Percentiles rank a stretch among this genome's conserved stretches.
phyloP scores from a whole-genome alignment of 2,888 invertebrate species.

The Melanargia galathea region DNA sequence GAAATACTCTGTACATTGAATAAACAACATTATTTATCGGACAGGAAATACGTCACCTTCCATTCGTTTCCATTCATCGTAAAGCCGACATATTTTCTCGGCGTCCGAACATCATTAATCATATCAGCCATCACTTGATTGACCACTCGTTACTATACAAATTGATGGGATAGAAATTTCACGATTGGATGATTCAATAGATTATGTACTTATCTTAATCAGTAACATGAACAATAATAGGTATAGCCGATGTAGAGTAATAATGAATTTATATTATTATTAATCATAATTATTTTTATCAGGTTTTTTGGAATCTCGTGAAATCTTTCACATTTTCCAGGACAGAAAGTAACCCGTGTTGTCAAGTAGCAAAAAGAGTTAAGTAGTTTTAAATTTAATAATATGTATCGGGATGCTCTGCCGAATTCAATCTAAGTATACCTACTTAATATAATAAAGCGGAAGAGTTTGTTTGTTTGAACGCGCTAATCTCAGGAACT shows the following conservation, averaged over 20 bases:
- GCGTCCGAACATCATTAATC: conserved; percentile 1
- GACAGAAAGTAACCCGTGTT: too few species aligned
- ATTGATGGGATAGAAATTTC: background rate
- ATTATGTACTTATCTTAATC: background rate
- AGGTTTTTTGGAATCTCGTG: too few species aligned
- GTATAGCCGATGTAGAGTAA: background rate
- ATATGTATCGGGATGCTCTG: too few species aligned
- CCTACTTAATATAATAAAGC: too few species aligned
- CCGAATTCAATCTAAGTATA: too few species aligned
- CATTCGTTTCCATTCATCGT: background rate
- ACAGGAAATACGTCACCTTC: conserved; percentile 1
- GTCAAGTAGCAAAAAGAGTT: too few species aligned
- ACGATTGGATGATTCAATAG: background rate
- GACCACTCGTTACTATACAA: conserved; percentile 6
- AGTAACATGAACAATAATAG: background rate
- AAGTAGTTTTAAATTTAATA: too few species aligned
- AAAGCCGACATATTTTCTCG: background rate
- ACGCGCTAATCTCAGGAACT: too few species aligned
- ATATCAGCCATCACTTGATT: conserved; percentile 6
- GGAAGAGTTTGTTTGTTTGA: too few species aligned
- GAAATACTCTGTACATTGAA: too few species aligned
- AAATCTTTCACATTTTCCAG: too few species aligned
- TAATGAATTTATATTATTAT: background rate
- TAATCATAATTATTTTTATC: too few species aligned
- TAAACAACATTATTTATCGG: background rate